Percentiles rank a stretch among this genome's conserved stretches.
Conservation (phyloP, 2,797 vertebrate species). For the Aplochiton taeniatus region DNA sequence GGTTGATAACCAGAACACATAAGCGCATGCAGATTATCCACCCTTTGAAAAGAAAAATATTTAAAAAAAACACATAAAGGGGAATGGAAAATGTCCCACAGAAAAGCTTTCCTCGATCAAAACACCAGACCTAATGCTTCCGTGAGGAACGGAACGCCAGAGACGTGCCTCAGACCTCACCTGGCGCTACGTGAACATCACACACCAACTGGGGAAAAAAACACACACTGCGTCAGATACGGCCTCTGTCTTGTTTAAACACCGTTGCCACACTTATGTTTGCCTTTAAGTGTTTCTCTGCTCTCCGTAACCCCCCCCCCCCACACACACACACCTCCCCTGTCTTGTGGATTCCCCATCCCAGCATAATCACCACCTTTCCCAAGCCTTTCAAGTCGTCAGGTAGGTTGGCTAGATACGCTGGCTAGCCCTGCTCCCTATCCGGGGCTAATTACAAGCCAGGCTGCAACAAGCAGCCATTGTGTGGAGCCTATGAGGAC, state of each 20-base stretch:
- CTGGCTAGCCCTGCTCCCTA: slow-evolving; percentile 47
- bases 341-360: background rate
- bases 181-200: no score
- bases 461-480: slow-evolving; percentile 66
- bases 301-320: slow-evolving; percentile 40
- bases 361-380: slow-evolving; percentile 27
- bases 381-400: slow-evolving; percentile 61
- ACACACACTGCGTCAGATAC: no score
- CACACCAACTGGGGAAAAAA: no score
- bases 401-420: slow-evolving; percentile 52
- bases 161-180: no score
- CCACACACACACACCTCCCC: background rate
- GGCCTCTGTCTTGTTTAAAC: no score
- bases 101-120: no score
- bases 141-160: no score
- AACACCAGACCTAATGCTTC: no score
- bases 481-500: slow-evolving; percentile 63
- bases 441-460: slow-evolving; percentile 69
- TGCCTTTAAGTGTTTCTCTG: slow-evolving; percentile 33
- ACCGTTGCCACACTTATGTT: slow-evolving; percentile 37
- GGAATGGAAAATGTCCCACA: no score
- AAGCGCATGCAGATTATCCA: no score
- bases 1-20: background rate
- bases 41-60: no score
- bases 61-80: no score